Conservation (phyloP, 2,113 vertebrate genomes). For the Bufo gargarizans region DNA sequence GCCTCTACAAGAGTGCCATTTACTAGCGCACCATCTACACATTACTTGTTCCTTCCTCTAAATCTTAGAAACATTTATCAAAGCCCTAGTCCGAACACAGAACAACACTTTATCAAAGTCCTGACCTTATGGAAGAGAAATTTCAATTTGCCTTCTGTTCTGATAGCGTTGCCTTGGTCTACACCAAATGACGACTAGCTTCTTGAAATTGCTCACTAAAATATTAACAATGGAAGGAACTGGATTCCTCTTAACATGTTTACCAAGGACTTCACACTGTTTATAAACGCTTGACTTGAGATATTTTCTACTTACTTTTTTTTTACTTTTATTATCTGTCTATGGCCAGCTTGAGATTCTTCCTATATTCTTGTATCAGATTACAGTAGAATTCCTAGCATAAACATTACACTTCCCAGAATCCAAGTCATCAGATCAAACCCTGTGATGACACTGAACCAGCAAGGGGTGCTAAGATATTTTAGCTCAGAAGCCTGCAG, state of each 20-base stretch:
- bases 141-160: constrained; percentile 15
- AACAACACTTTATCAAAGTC: constrained; percentile 18
- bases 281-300: neutral
- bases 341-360: no score
- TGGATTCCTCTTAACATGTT: neutral
- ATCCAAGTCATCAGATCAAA: no score
- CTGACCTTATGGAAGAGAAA: constrained; percentile 24
- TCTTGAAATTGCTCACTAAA: constrained; percentile 1
- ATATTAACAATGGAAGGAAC: neutral
- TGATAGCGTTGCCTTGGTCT: neutral
- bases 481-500: no score
- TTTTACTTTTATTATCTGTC: no score
- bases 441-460: no score
- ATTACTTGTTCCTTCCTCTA: constrained; percentile 22
- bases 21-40: constrained; percentile 32
- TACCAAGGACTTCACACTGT: neutral
- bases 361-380: no score
- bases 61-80: constrained; percentile 32
- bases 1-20: constrained; percentile 33
- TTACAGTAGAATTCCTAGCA: no score
- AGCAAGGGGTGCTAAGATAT: no score
- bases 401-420: no score
- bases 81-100: constrained; percentile 4
- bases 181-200: neutral
- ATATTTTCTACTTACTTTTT: neutral